Evolutionary conservation across 2,113 vertebrate species (phyloP).

Genomic region (Lagopus leucura): DNA sequence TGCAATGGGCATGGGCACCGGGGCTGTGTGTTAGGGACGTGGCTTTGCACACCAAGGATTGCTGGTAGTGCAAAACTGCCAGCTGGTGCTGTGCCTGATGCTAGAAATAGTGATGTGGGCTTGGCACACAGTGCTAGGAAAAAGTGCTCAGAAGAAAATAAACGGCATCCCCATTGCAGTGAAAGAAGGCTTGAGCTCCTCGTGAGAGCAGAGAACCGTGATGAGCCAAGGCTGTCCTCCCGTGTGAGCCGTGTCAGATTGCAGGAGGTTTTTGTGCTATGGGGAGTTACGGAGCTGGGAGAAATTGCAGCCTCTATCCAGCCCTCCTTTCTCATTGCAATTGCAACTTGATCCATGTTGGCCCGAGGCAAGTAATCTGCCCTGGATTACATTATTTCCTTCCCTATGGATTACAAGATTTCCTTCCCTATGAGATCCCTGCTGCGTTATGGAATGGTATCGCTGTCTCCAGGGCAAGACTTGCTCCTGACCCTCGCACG

Average conservation of each 20-base stretch:
- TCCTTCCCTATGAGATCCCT: not conserved
- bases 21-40: not conserved
- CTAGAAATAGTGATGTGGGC: not conserved
- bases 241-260: not conserved
- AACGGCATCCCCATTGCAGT: not conserved
- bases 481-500: accelerated
- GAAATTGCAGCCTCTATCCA: not conserved
- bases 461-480: not conserved
- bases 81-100: not conserved
- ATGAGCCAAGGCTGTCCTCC: not conserved
- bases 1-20: not conserved
- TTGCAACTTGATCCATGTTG: not conserved
- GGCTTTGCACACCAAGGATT: not conserved
- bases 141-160: not conserved
- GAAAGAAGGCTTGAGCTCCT: not conserved
- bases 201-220: not conserved
- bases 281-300: not conserved
- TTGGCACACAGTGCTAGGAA: not conserved
- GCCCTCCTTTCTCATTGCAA: not conserved
- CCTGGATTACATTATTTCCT: not conserved
- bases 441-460: not conserved
- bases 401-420: not conserved
- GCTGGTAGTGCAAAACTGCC: not conserved
- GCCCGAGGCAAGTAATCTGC: not conserved
- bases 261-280: not conserved